Base-by-base conservation (phyloP, 2,113 vertebrate genomes). In the Oostethus manadensis region DNA sequence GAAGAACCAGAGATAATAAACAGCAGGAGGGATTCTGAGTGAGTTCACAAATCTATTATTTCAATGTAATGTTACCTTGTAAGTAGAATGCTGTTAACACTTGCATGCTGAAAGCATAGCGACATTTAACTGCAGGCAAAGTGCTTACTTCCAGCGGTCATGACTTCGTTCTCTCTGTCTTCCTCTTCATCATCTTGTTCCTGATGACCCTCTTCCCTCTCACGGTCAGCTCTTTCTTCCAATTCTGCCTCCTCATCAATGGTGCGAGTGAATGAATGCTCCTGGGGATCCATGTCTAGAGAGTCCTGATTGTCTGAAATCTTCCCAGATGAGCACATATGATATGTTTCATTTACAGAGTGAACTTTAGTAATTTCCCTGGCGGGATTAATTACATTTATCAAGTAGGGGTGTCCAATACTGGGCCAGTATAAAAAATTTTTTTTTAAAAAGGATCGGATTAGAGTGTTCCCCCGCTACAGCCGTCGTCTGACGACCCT, bases 171-270 rank as follows among this genome's bases (percentile, higher is more conserved):
- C 1, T 95, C 95, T 48, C 93, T 81, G 64, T 99, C 94, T 18
- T 98, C 95, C 58, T 97, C 95, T 35, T 98, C 96, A 0, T 96
- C 94, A 17, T 96, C 95, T 17, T 95, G 95, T 22, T 97, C 95
- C 14, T 89, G 91, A 22, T 96, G 94, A 0, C 93, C 91, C 35
- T 98, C 94, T 44, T 97, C 96, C 51, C 95, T 56, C 56, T 98
- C 95, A 2, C 96, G 85, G 73, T 97, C 93, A 4, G 92, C 93
- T 70, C 94, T 88, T 68, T 99, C 96, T 54, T 98, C 96, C 70
- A 98, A 89, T 86, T 99, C 96, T 0, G 94, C 96, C 87, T 98
- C 96, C 73, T 99, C 96, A 42, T 99, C 96, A 55, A 99, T 99
- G 70, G 96, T 99, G 38, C 94, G 92, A 4, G 96, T 96, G 75